These are phyloP conservation scores for Ectemnius lituratus DNA, from an alignment of 2,888 invertebrate species.

Conservation along the genomic window DNA sequence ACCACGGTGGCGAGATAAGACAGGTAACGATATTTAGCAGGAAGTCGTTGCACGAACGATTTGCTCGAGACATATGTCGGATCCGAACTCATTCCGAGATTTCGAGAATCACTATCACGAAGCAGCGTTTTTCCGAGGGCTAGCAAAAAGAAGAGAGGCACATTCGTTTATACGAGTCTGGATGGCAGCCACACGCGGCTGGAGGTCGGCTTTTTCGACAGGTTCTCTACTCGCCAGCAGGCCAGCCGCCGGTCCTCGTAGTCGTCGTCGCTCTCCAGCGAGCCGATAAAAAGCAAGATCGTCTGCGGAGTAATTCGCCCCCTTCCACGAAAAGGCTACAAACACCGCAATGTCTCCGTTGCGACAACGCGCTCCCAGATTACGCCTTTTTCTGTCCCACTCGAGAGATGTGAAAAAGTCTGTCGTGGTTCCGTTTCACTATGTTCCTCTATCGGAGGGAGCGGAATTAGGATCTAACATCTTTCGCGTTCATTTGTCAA, in stretches of 20 bases:
- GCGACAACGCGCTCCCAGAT: neutral
- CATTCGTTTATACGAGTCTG: conserved; percentile 44
- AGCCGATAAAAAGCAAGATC: conserved; percentile 42
- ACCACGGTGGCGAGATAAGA: no score
- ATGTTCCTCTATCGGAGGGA: neutral
- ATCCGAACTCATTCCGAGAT: conserved; percentile 34
- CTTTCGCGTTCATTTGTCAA: no score
- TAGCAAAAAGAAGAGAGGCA: conserved; percentile 23
- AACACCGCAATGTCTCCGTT: neutral
- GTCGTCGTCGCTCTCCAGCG: neutral
- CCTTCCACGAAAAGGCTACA: conserved; percentile 14
- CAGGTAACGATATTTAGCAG: neutral
- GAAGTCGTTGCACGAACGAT: no score
- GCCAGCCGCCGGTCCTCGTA: conserved; percentile 26
- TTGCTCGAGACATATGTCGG: conserved; percentile 28
- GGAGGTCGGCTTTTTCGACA: conserved; percentile 50
- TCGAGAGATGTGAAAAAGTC: neutral
- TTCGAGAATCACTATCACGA: conserved; percentile 38
- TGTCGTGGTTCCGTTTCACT: neutral
- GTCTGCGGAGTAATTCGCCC: conserved; percentile 26
- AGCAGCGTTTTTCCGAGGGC: conserved; percentile 32
- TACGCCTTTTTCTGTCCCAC: conserved; percentile 1
- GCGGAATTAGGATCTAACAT: neutral
- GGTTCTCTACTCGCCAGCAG: conserved; percentile 6
- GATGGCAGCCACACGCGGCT: conserved; percentile 57